Conservation (phyloP, 2,888 invertebrate species). For the Orthosia incerta region DNA sequence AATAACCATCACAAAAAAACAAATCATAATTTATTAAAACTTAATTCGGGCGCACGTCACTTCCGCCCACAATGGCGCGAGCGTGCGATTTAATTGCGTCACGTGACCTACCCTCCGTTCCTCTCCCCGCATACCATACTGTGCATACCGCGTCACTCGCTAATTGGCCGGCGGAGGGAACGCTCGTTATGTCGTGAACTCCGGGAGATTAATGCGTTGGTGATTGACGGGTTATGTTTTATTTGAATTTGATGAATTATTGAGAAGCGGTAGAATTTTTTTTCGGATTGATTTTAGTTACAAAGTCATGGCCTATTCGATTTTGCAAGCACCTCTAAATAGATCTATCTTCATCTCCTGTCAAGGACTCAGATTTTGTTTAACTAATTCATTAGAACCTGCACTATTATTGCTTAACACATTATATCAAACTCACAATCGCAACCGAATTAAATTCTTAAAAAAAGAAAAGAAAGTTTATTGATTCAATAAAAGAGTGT, state of each 20-base stretch:
- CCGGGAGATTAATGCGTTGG: slow-evolving; percentile 44
- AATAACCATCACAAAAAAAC: slow-evolving; percentile 59
- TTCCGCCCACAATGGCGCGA: slow-evolving; percentile 58
- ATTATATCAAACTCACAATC: too few relatives aligned
- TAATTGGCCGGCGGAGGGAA: slow-evolving; percentile 54
- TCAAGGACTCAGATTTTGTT: too few relatives aligned
- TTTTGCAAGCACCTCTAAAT: background rate
- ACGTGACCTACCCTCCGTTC: slow-evolving; percentile 63
- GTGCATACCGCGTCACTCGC: slow-evolving; percentile 26
- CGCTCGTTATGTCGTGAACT: slow-evolving; percentile 42
- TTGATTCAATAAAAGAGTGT: too few relatives aligned
- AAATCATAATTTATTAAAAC: slow-evolving; percentile 62
- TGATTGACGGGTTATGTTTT: slow-evolving; percentile 53
- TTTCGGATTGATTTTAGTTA: too few relatives aligned
- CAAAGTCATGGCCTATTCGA: background rate
- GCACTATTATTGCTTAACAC: too few relatives aligned
- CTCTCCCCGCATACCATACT: background rate
- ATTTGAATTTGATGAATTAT: slow-evolving; percentile 29
- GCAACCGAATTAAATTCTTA: too few relatives aligned
- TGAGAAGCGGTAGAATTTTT: background rate
- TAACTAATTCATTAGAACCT: too few relatives aligned
- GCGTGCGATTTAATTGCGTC: slow-evolving; percentile 67
- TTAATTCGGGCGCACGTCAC: slow-evolving; percentile 65
- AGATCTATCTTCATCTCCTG: background rate
- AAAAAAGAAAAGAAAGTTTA: too few relatives aligned